These are phyloP conservation scores for Pachydiplax longipennis DNA, from an alignment of 2,888 invertebrate genomes.

Conservation along the genomic window DNA sequence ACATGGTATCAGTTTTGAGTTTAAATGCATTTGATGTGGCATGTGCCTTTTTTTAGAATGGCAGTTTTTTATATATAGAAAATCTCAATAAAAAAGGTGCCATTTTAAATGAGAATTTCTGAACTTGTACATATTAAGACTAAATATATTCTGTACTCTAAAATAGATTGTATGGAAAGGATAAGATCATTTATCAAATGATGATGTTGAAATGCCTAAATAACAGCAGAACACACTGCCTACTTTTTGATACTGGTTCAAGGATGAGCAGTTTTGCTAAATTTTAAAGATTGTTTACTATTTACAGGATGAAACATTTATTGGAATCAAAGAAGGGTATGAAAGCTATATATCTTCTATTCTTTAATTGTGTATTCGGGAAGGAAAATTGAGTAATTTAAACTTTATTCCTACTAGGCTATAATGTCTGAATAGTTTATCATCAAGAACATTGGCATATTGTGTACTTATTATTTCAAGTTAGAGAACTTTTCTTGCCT, in stretches of 20 bases:
- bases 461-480: neutral
- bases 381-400: too few species aligned
- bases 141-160: neutral
- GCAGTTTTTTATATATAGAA: constrained; percentile 18
- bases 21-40: constrained; percentile 33
- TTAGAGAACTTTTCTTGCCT: neutral
- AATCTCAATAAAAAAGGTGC: constrained; percentile 3
- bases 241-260: constrained; percentile 32
- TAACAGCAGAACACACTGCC: constrained; percentile 40
- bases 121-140: constrained; percentile 8
- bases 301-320: constrained; percentile 25
- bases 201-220: constrained; percentile 19
- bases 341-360: neutral
- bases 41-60: constrained; percentile 30
- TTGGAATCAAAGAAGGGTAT: constrained; percentile 6
- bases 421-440: neutral
- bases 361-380: too few species aligned
- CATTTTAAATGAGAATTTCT: constrained; percentile 3
- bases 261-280: constrained; percentile 30
- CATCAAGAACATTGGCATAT: neutral
- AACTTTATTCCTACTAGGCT: neutral
- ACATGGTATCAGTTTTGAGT: constrained; percentile 23
- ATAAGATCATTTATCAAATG: constrained; percentile 5
- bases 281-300: constrained; percentile 7
- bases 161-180: neutral